Conservation (phyloP, 2,888 invertebrate species). For the Fragum sueziense region DNA sequence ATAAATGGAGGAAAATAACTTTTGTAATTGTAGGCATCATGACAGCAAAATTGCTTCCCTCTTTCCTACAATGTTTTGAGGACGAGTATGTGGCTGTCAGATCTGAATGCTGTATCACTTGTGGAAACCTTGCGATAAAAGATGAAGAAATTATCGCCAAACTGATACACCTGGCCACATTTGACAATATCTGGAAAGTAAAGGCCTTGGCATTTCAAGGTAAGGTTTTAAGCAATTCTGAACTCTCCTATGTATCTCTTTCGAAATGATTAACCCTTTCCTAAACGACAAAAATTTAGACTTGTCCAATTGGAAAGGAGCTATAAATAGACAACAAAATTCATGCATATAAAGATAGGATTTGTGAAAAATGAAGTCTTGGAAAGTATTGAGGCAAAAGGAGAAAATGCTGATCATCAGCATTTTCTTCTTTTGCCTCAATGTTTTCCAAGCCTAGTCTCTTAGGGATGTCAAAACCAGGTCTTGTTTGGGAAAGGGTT, state of each 20-base stretch:
- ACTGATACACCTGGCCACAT: slow-evolving; percentile 78
- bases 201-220: slow-evolving; percentile 82
- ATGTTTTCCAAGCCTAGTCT: too few relatives aligned
- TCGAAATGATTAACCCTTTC: background rate
- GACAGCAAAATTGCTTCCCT: slow-evolving; percentile 81
- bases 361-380: too few relatives aligned
- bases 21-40: slow-evolving; percentile 81
- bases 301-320: background rate
- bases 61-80: slow-evolving; percentile 80
- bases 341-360: background rate
- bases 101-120: slow-evolving; percentile 79
- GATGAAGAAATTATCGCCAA: slow-evolving; percentile 77
- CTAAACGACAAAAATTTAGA: background rate
- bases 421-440: too few relatives aligned
- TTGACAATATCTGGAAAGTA: slow-evolving; percentile 81
- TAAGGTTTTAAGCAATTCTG: too few relatives aligned
- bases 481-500: too few relatives aligned
- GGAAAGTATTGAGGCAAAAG: too few relatives aligned
- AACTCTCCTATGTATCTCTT: too few relatives aligned
- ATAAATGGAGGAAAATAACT: too few relatives aligned
- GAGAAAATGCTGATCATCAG: too few relatives aligned
- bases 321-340: background rate
- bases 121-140: slow-evolving; percentile 76
- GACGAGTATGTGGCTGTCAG: slow-evolving; percentile 81
- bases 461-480: too few relatives aligned